Evolutionary conservation across 2,113 vertebrate genomes (phyloP).

Genomic region (Panthera uncia): DNA sequence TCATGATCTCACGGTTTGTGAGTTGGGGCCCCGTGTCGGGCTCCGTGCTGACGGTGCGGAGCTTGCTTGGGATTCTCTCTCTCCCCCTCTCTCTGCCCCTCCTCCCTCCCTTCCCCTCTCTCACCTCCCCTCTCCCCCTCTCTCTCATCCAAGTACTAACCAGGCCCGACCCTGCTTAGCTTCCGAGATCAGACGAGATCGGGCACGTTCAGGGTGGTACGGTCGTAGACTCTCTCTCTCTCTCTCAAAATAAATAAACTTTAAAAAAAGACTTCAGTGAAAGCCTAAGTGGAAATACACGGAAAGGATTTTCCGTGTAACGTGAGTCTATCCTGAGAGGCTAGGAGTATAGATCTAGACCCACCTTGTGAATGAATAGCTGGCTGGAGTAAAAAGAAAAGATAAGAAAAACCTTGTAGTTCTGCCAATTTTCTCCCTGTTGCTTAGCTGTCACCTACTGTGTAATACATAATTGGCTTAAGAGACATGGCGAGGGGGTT

Average conservation of each 20-base stretch:
- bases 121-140: too few species aligned
- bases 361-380: conserved; percentile 30
- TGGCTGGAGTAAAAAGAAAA: conserved; percentile 54
- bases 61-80: too few species aligned
- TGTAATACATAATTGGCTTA: conserved; percentile 47
- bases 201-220: rapidly evolving
- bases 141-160: too few species aligned
- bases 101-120: too few species aligned
- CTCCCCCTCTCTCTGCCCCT: too few species aligned
- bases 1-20: too few species aligned
- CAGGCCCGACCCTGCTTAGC: too few species aligned
- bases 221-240: too few species aligned
- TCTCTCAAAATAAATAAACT: too few species aligned
- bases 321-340: background rate
- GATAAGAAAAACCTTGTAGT: conserved; percentile 55
- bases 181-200: too few species aligned
- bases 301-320: background rate
- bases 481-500: conserved; percentile 15
- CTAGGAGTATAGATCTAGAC: background rate
- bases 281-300: background rate
- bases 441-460: background rate
- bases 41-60: too few species aligned
- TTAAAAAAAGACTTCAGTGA: background rate
- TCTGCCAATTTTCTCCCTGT: conserved; percentile 19
- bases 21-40: too few species aligned